Percentiles rank a stretch among this genome's conserved stretches.
phyloP scores from a whole-genome alignment of 2,113 vertebrate genomes.

The Panthera tigris region DNA sequence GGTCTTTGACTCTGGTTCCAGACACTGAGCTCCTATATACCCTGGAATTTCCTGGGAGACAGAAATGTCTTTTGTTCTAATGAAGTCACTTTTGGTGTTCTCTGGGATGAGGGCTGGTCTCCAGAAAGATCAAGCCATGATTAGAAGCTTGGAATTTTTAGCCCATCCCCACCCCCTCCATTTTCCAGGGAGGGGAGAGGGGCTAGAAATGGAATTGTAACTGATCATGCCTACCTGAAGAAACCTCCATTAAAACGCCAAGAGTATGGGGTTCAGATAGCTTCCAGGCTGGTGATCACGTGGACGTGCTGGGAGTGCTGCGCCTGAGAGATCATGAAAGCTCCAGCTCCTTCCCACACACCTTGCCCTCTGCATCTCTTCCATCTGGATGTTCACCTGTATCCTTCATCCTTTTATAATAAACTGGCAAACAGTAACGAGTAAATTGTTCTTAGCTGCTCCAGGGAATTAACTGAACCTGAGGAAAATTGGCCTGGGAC shows the following conservation, averaged over 20 bases:
- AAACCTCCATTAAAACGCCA: neutral
- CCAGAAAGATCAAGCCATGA: neutral
- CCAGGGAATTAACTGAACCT: neutral
- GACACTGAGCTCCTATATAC: neutral
- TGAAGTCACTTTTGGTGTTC: neutral
- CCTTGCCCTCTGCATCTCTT: neutral
- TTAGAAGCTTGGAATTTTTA: neutral
- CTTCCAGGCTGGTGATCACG: neutral
- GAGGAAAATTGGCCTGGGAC: neutral
- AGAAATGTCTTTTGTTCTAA: neutral
- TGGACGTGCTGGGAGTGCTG: no score
- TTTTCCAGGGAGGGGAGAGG: no score
- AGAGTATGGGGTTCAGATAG: neutral
- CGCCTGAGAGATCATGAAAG: no score
- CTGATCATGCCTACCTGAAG: neutral
- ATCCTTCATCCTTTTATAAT: neutral
- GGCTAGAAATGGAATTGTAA: neutral
- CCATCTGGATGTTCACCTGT: neutral
- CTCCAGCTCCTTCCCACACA: no score
- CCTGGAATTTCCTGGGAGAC: neutral
- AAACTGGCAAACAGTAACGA: neutral
- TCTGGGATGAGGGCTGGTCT: neutral
- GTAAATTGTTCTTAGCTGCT: neutral
- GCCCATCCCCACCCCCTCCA: neutral
- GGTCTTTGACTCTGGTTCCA: neutral